Evolutionary conservation across 2,113 vertebrate genomes (phyloP), one percentile per base, ranked within the genome.

Genomic region (Micronycteris hirsuta): DNA sequence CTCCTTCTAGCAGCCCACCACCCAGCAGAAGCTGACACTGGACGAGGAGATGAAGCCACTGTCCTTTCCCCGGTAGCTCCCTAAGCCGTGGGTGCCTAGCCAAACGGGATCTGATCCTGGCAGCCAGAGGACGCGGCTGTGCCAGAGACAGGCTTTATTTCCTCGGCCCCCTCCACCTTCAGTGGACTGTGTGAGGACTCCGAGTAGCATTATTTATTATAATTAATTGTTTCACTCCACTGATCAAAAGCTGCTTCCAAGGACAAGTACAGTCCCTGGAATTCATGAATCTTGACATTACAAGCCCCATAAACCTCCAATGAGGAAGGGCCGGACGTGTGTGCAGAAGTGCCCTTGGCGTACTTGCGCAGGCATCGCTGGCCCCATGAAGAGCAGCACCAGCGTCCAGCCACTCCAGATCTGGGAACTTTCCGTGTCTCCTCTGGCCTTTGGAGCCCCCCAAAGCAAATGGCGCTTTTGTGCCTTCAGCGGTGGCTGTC

Each of bases 281-380:
- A 98, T 98, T 98, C 98, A 98, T 98, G 91, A 97, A 98, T 98
- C 97, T 98, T 97, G 95, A 96, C 96, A 97, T 98, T 98, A 96
- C 97, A 98, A 98, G 98, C 97, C 96, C 97, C 98, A 98, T 98
- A 98, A 98, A 98, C 97, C 56, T 95, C 98, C 98, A 98, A 97
- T 98, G 98, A 98, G 87, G 93, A 97, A 98, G 97, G 94, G 58
- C 82, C 7, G 77, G 96, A 93, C 93, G 96, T 95, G 97, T 91
- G 86, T 83, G 92, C 92, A 97, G 89, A 98, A 98, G 97, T 94
- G 98, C 85, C 63, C 96, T 81, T 97, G 9, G 0, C 93, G 45
- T 93, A 86, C 95, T 97, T 98, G 94, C 89, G 22, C 93, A 95
- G 96, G 88, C 65, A 83, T 93, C 93, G 94, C 95, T 93, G 54